Evolutionary conservation across 2,888 invertebrate genomes (phyloP).

Genomic region (Parascotia fuliginaria): DNA sequence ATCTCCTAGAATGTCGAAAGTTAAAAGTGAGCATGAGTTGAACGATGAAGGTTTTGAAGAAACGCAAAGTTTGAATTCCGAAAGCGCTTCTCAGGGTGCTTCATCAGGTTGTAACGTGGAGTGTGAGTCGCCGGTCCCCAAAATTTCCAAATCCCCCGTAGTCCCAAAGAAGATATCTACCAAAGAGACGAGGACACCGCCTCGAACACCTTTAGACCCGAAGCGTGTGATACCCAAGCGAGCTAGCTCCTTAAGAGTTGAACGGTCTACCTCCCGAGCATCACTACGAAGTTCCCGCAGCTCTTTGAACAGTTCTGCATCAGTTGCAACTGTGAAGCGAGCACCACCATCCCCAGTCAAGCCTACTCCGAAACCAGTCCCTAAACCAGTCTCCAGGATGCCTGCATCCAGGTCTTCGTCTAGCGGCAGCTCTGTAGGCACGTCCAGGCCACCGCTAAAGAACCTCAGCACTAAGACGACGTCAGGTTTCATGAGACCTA

Average conservation of each 20-base stretch:
- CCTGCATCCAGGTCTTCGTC: conserved; percentile 80
- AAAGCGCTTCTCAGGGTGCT: conserved; percentile 94
- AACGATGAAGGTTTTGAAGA: conserved; percentile 97
- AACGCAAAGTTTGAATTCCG: conserved; percentile 94
- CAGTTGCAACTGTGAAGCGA: conserved; percentile 91
- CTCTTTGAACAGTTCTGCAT: conserved; percentile 93
- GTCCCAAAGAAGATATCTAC: conserved; percentile 82
- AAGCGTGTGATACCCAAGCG: conserved; percentile 67
- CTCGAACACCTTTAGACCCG: conserved; percentile 63
- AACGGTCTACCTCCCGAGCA: conserved; percentile 91
- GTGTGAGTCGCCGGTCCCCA: conserved; percentile 84
- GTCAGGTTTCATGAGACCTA: conserved; percentile 94
- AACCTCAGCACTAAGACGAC: conserved; percentile 59
- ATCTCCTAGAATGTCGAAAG: conserved; percentile 82
- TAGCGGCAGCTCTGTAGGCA: conserved; percentile 81
- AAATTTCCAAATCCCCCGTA: conserved; percentile 66
- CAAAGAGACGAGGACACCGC: conserved; percentile 79
- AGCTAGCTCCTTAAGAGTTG: conserved; percentile 86
- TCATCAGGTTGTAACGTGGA: conserved; percentile 91
- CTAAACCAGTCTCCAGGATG: conserved; percentile 67
- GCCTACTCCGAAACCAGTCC: conserved; percentile 80
- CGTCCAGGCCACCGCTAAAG: conserved; percentile 76
- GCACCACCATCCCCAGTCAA: conserved; percentile 82
- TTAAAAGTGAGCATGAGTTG: conserved; percentile 88
- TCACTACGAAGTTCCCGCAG: conserved; percentile 93